Evolutionary conservation across 2,113 vertebrate species (phyloP), one percentile per base, ranked within the genome.

Genomic region (Ceratotherium simum): DNA sequence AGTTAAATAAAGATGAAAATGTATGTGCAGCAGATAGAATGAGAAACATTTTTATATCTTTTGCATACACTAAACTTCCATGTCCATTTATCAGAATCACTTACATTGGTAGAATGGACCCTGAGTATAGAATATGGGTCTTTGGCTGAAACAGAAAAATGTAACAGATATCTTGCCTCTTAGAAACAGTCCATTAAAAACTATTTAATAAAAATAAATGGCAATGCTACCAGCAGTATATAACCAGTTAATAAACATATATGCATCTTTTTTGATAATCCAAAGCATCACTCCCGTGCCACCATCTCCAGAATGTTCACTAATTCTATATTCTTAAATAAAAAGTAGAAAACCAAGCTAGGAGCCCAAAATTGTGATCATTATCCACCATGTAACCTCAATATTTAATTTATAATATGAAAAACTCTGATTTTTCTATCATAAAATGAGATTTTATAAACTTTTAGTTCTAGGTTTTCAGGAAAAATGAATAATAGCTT

Each of bases 1-100:
- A 54, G 54, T 29, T 95, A 36, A 83, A 75, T 72, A 56, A 76
- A 87, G 27, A 82, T 78, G 70, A 92, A 83, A 92, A 72, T 84
- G 3, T 54, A 25, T 39, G 7, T 48, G 3, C 4, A 85, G 7
- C 36, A 70, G 20, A 84, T 72, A 92, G 4, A 88, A 51, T 27
- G 11, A 91, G 78, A 92, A 82, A 21, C 6, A 60, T 46, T 56
- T 72, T 36, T 51, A 56, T 31, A 29, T 39, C 39, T 89, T 65
- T 54, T 62, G 11, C 20, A 65, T 62, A 60, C 18, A 62, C 36
- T 75, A 81, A 81, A 60, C 51, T 91, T 80, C 21, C 25, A 67
- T 80, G 73, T 81, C 8, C 64, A 27, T 48, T 79, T 85, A 21
- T 33, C 46, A 48, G 23, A 48, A 78, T 84, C 14, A 87, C 46